phyloP scores from a whole-genome alignment of 2,797 vertebrate species.

The Sebastes diaconus region DNA sequence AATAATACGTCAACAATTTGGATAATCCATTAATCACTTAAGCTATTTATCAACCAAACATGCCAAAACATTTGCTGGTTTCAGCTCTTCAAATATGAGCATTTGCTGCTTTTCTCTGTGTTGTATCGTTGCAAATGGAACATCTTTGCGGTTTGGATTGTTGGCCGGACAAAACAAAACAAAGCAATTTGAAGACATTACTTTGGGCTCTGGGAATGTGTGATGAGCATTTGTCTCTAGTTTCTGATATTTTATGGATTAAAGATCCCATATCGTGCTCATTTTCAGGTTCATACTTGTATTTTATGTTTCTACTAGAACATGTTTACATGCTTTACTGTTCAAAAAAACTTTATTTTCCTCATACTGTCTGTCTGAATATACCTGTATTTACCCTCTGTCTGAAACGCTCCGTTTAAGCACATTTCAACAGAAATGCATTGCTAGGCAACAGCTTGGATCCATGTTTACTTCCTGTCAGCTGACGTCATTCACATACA shows the following conservation, averaged over 20 bases:
- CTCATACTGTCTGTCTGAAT: too few relatives aligned
- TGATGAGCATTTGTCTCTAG: not conserved
- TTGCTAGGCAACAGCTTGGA: too few relatives aligned
- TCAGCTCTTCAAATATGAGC: not conserved
- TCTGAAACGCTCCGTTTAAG: too few relatives aligned
- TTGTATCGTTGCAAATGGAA: not conserved
- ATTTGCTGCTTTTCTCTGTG: not conserved
- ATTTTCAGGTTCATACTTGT: too few relatives aligned
- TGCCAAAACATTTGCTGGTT: not conserved
- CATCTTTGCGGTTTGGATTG: not conserved
- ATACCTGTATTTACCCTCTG: too few relatives aligned
- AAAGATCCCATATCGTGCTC: too few relatives aligned
- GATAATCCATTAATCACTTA: not conserved
- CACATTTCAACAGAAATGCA: too few relatives aligned
- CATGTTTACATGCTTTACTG: too few relatives aligned
- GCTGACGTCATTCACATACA: too few relatives aligned
- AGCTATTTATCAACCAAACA: not conserved
- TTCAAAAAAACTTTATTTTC: too few relatives aligned
- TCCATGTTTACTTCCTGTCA: too few relatives aligned
- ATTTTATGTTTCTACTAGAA: too few relatives aligned
- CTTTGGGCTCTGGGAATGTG: not conserved
- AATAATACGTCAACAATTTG: not conserved
- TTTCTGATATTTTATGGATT: not conserved
- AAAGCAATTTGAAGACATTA: not conserved
- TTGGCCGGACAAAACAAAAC: not conserved